Conservation (phyloP, 2,797 vertebrate species). For the Anableps anableps region DNA sequence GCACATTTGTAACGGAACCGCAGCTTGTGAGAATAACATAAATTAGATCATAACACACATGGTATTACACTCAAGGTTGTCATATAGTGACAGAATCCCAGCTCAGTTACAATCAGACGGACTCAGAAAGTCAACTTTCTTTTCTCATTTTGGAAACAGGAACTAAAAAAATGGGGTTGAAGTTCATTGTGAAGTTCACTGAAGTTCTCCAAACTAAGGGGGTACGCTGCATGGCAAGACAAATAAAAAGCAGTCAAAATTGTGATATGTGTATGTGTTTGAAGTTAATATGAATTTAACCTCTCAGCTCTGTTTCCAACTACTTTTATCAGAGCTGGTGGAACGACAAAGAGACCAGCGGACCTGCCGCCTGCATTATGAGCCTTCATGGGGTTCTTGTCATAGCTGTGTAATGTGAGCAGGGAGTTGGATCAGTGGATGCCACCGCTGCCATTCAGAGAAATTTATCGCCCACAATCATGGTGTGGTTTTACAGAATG, state of each 20-base stretch:
- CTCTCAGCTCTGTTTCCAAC: background rate
- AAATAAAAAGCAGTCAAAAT: no score
- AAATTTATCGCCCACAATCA: conserved; percentile 6
- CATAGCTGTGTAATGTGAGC: conserved; percentile 5
- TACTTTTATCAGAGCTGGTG: conserved; percentile 47
- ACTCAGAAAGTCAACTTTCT: background rate
- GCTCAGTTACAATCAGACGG: no score
- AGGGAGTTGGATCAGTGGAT: conserved; percentile 22
- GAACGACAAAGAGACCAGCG: conserved; percentile 55
- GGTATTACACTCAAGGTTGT: no score
- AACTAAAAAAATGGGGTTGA: background rate
- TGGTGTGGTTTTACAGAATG: background rate
- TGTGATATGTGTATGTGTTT: background rate
- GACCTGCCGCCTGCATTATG: background rate
- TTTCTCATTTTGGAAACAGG: background rate
- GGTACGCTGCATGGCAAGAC: no score
- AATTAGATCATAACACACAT: no score
- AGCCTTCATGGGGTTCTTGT: background rate
- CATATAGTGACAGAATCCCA: no score
- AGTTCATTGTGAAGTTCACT: no score
- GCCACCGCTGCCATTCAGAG: conserved; percentile 11
- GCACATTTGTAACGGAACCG: no score
- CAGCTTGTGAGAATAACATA: no score
- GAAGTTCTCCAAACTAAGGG: no score
- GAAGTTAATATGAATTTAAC: background rate